Conservation (phyloP, 2,113 vertebrate species). For the Thamnophis sirtalis region DNA sequence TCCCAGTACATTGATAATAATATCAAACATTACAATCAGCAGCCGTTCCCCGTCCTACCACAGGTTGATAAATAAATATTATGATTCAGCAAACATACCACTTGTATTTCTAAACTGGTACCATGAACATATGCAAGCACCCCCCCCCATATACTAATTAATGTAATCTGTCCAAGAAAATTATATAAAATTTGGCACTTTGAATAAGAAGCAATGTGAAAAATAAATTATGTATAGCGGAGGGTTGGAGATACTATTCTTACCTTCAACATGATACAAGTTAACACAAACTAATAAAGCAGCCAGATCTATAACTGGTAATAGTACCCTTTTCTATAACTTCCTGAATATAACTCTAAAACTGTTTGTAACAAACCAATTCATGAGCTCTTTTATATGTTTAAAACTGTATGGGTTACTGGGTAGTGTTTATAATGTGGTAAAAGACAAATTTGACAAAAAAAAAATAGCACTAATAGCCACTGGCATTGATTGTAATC, state of each 20-base stretch:
- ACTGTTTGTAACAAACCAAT: constrained; percentile 24
- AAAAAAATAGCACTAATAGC: constrained; percentile 53
- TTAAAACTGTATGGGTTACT: constrained; percentile 48
- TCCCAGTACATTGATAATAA: constrained; percentile 42
- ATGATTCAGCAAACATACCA: constrained; percentile 52
- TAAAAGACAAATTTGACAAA: constrained; percentile 51
- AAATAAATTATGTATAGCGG: neutral
- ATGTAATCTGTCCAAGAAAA: neutral
- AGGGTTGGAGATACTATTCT: neutral
- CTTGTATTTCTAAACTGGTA: constrained; percentile 47
- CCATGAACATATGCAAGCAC: constrained; percentile 39
- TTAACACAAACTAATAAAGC: neutral
- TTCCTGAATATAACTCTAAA: neutral
- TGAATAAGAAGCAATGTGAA: neutral
- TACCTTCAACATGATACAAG: neutral
- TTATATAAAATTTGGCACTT: neutral
- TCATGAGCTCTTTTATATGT: constrained; percentile 14
- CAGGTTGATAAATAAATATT: constrained; percentile 19
- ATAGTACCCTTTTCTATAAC: neutral
- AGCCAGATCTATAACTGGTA: constrained; percentile 10
- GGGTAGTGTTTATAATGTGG: constrained; percentile 32
- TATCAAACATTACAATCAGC: constrained; percentile 40
- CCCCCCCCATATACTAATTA: neutral
- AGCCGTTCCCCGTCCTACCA: constrained; percentile 13
- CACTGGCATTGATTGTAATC: constrained; percentile 40